Conservation (phyloP, 2,797 vertebrate genomes). For the Megalops cyprinoides region DNA sequence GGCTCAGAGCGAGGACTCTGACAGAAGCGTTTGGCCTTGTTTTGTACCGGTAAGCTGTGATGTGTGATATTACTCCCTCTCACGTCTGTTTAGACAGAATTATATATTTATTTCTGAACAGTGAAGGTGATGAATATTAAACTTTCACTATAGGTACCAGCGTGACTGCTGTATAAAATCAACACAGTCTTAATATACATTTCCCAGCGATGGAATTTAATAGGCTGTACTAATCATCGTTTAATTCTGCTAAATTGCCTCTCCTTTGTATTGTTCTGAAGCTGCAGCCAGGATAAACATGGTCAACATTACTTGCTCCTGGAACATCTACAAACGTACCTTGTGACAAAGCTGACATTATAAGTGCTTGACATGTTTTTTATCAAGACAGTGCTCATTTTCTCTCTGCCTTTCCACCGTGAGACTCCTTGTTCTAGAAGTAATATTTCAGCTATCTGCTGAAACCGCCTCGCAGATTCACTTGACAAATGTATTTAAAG, state of each 20-base stretch:
- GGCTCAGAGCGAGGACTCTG: constrained; percentile 65
- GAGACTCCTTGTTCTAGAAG: not conserved
- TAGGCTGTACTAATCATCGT: constrained; percentile 23
- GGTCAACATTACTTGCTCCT: not conserved
- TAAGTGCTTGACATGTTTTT: not conserved
- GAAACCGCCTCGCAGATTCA: constrained; percentile 68
- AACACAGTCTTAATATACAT: constrained; percentile 55
- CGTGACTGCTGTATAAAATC: constrained; percentile 51
- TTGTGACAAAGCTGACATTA: constrained; percentile 2
- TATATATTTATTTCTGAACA: constrained; percentile 68
- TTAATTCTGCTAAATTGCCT: constrained; percentile 20
- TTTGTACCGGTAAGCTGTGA: constrained; percentile 70
- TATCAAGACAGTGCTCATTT: not conserved
- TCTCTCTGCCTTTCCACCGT: not conserved
- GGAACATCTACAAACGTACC: not conserved
- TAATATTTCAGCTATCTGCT: constrained; percentile 47
- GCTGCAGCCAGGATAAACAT: not conserved
- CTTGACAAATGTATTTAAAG: constrained; percentile 75
- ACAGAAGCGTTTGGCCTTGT: constrained; percentile 67
- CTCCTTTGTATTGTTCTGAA: constrained; percentile 27
- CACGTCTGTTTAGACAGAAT: constrained; percentile 78
- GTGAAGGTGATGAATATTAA: constrained; percentile 74
- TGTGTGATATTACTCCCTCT: constrained; percentile 77
- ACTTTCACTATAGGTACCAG: constrained; percentile 55
- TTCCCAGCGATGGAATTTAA: constrained; percentile 18